These are phyloP conservation scores for Ambastaia sidthimunki DNA, from an alignment of 2,797 vertebrate genomes.

Conservation along the genomic window DNA sequence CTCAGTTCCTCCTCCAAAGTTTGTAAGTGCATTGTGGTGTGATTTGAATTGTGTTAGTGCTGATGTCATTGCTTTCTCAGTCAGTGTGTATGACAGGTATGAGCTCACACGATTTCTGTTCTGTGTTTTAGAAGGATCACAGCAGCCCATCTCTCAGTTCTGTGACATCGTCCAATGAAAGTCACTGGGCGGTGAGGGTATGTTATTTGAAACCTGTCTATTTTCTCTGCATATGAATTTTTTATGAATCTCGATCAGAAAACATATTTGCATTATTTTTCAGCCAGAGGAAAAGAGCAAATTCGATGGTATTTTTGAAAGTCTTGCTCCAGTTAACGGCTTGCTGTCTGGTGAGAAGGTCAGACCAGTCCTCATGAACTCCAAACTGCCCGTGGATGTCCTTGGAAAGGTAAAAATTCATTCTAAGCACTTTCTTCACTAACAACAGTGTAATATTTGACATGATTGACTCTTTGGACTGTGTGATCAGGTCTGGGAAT, in stretches of 20 bases:
- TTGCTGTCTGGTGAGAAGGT: conserved; percentile 98
- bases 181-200: conserved; percentile 95
- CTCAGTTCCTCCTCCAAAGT: conserved; percentile 89
- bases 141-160: conserved; percentile 88
- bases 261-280: conserved; percentile 50
- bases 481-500: conserved; percentile 90
- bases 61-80: neutral
- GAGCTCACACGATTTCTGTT: conserved; percentile 55
- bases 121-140: conserved; percentile 83
- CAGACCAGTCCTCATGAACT: conserved; percentile 97
- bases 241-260: neutral
- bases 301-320: conserved; percentile 98
- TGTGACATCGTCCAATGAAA: conserved; percentile 75
- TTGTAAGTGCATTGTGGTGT: conserved; percentile 82
- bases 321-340: conserved; percentile 89
- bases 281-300: conserved; percentile 96
- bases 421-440: too few species aligned
- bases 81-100: too few species aligned
- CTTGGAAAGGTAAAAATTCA: conserved; percentile 87
- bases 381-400: conserved; percentile 95
- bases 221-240: too few species aligned
- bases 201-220: conserved; percentile 60
- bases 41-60: conserved; percentile 11
- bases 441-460: neutral
- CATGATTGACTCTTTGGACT: neutral